Evolutionary conservation across 2,797 vertebrate genomes (phyloP), one percentile per base, ranked within the genome.

Genomic region (Potorous gilbertii): DNA sequence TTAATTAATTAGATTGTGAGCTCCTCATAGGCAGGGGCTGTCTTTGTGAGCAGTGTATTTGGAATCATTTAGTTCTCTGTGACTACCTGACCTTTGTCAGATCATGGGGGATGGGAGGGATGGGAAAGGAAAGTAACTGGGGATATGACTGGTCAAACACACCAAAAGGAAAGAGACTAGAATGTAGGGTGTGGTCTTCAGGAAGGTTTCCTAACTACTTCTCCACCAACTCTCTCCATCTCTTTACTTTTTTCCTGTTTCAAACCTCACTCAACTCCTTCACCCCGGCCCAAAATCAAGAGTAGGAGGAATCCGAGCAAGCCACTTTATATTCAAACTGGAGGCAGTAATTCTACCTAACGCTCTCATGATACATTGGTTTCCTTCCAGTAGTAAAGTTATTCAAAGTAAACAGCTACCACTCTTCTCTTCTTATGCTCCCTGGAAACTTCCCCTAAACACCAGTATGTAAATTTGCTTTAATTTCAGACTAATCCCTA

Each of bases 371-470:
- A 81, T n/a, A 90, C n/a, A 54, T 50, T 92, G 52, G 54, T 46
- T 92, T 90, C 54, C 55, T 40, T 12, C 11, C 46, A 94, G 57
- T 24, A 81, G 56, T 66, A 93, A 89, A 29, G 8, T 1, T n/a
- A 74, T 13, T 90, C 92, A 91, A 91, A 46, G 40, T 8, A 74
- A 74, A 90, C 93, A 14, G 40, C 55, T 10, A 10, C 6, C 55
- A 11, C 81, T 59, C 62, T 66, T 14, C 0, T 0, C 21, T 50
- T 8, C 57, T 90, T 54, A 57, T 55, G 50, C 52, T 93, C 3
- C 24, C 52, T 87, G 92, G 50, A 94, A 96, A 87, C 52, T 62
- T 96, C 62, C 29, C 40, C 87, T 90, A 46, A 34, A 81, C 1
- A n/a, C 14, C 29, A 93, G 34, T n/a, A 94, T 4, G 40, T 50